Conservation (phyloP, 2,113 vertebrate genomes). For the Cairina moschata region DNA sequence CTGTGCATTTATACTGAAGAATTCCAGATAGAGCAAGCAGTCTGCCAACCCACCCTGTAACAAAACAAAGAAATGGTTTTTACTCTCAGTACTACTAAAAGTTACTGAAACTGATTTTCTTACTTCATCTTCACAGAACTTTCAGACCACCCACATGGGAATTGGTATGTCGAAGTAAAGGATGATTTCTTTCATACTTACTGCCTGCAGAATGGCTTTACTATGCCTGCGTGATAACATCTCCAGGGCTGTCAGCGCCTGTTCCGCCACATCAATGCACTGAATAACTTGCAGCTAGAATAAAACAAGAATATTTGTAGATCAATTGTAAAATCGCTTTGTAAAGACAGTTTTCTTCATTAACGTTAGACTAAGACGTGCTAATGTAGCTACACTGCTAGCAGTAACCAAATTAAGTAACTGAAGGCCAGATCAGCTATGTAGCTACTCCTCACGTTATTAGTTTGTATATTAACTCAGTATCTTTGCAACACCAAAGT, state of each 20-base stretch:
- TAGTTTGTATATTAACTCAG: neutral
- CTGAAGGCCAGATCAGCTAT: neutral
- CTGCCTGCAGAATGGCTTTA: constrained; percentile 98
- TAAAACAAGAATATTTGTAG: constrained; percentile 12
- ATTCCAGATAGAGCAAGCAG: constrained; percentile 96
- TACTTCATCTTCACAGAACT: neutral
- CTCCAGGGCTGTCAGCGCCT: constrained; percentile 96
- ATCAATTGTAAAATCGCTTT: neutral
- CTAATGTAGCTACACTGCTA: neutral
- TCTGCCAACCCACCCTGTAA: constrained; percentile 93
- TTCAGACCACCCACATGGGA: neutral
- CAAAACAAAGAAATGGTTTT: constrained; percentile 19
- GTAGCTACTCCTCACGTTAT: neutral
- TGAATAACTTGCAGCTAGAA: constrained; percentile 97
- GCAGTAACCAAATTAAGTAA: neutral
- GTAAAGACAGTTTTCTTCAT: neutral
- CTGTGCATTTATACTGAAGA: constrained; percentile 99
- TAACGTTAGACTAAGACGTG: neutral
- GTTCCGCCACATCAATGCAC: constrained; percentile 99
- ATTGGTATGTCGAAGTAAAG: neutral
- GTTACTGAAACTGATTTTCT: neutral
- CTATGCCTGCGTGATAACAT: constrained; percentile 98
- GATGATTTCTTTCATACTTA: constrained; percentile 71
- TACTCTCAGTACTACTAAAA: neutral
- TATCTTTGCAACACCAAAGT: neutral